Percentiles rank a stretch among this genome's conserved stretches.
phyloP scores from a whole-genome alignment of 23 tunicate species.

The Diplosoma virens region DNA sequence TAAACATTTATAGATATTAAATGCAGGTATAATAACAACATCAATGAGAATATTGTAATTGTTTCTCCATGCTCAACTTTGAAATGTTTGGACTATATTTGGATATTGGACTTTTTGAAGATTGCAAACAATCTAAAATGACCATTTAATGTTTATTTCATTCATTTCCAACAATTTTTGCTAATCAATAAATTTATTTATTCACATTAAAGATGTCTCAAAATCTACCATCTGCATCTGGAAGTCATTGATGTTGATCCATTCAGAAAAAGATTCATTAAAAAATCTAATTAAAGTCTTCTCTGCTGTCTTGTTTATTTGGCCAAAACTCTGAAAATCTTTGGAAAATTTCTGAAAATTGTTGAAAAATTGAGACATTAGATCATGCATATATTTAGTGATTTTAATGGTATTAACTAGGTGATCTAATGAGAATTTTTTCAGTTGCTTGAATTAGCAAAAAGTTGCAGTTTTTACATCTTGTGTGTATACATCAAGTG shows the following conservation, averaged over 20 bases:
- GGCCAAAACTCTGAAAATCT: not conserved
- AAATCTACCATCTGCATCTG: not conserved
- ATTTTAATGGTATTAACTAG: not conserved
- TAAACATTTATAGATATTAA: not conserved
- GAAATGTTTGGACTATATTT: not conserved
- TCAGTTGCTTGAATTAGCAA: not conserved
- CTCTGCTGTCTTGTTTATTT: not conserved
- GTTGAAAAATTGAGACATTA: not conserved
- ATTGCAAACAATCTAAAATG: not conserved
- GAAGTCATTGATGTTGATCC: not conserved
- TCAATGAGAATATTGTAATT: not conserved
- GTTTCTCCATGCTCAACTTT: not conserved
- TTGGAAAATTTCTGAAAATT: not conserved
- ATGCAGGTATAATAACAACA: not conserved
- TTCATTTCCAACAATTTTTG: not conserved
- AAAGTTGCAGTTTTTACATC: not conserved
- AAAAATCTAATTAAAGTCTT: too few species aligned
- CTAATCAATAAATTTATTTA: too few species aligned
- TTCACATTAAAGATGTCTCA: not conserved
- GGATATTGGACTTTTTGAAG: not conserved
- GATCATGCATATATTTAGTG: not conserved
- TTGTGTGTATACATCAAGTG: not conserved
- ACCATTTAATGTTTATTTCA: not conserved
- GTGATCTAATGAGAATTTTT: not conserved
- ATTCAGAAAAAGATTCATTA: not conserved